Base-by-base conservation (phyloP, 2,888 invertebrate genomes). In the Cheilosia urbana region DNA sequence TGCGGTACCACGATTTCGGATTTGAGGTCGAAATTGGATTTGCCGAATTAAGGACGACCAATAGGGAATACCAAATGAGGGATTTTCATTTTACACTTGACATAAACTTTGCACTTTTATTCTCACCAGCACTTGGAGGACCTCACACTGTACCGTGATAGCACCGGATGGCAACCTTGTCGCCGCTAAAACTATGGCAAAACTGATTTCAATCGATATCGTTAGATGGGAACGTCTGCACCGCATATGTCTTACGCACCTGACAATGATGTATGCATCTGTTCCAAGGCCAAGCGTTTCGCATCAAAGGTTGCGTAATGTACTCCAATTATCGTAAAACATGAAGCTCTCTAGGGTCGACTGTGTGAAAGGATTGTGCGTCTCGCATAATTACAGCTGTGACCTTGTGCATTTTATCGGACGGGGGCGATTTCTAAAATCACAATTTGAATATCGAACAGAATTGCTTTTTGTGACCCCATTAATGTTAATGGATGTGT, bases 401-500 rank as follows among this genome's bases (percentile, higher is more conserved):
- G 85, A 76, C 85, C 85, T 85, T 85, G 84, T 19, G 55, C 62
- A 57, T 65, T 81, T 63, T 49, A 40, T 66, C 24, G 34, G 11
- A 40, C 60, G 65, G 9, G 53, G 55, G 47, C 53, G 71, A 30
- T 78, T 77, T 62, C 60, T 19, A 34, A 73, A 71, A 65, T 79
- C 34, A 47, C 45, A 85, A 85, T 81, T 80, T 80, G 80, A 85
- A 85, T 85, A 85, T 77, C 81, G 63, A 77, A 24, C 45, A 19
- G 17, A 27, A 40, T 55, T 45, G 17, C 30, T 81, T 77, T 65
- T 81, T 87, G 85, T 73, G 72, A 69, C 55, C 73, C 63, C 73
- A 73, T 87, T 82, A 87, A 87, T 37, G 49, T 87, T 87, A 55
- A 87, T 87, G 81, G 73, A 82, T 69, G 87, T 87, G 87, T 87